Evolutionary conservation across 2,113 vertebrate species (phyloP), one percentile per base, ranked within the genome.

Genomic region (Chauna torquata): DNA sequence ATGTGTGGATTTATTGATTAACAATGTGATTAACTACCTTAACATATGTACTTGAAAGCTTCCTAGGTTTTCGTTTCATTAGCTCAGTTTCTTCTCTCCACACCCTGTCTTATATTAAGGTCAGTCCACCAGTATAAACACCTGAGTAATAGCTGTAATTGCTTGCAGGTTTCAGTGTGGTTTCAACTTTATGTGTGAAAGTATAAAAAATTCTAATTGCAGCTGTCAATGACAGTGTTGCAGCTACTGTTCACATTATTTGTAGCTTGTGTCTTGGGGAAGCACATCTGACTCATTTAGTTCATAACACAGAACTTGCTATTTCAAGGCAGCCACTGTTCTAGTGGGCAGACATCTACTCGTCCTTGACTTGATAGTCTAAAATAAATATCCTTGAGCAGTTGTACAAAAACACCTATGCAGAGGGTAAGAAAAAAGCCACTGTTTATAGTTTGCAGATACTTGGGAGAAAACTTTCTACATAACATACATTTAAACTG

Each of bases 351-450:
- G 95, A 87, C 78, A 79, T 84, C 86, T 93, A 81, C 83, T 86
- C 70, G 92, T 65, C 96, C 95, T 95, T 96, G 83, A 76, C 94
- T 84, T 91, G 91, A 95, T 89, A 97, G 77, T 76, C 86, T 87
- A 92, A 94, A 94, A 93, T 96, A 97, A 97, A 96, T 86, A 96
- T 79, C 86, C 90, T 94, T 95, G 88, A 93, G 80, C 68, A 87
- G 32, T 38, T 68, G 57, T 52, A 93, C 36, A 72, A 94, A 96
- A 95, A 93, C 92, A 95, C 86, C 91, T 95, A 91, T 78, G 69
- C 62, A 91, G 70, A 2, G 1, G 78, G 69, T 44, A 92, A 91
- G 61, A 49, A 19, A 88, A 88, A 82, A 71, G 0, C 16, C 10
- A 44, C 36, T 86, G 65, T 84, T 92, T 75, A 68, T 71, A 75